phyloP scores from a whole-genome alignment of 2,797 vertebrate genomes.

The Macropus fuliginosus region DNA sequence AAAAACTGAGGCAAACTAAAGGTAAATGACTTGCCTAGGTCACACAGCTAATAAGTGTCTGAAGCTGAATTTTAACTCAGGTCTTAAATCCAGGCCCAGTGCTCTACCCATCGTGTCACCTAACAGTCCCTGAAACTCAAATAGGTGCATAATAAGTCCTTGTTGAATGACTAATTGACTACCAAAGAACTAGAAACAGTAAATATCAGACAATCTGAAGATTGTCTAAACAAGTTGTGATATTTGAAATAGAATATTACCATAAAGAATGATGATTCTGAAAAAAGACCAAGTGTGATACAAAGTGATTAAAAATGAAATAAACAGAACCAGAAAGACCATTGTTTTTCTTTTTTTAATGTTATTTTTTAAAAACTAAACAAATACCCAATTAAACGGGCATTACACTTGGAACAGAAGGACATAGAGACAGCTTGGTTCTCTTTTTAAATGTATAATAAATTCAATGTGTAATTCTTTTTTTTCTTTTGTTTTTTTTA shows the following conservation, averaged over 20 bases:
- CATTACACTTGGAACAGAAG: background rate
- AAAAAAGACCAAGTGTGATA: background rate
- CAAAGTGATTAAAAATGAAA: background rate
- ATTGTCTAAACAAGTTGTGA: background rate
- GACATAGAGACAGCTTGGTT: background rate
- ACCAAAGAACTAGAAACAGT: background rate
- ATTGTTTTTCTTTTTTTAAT: background rate
- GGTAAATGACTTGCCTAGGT: too few species aligned
- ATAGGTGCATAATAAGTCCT: background rate
- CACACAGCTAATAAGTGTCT: too few species aligned
- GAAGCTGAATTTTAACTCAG: background rate
- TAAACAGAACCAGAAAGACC: background rate
- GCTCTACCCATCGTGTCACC: background rate
- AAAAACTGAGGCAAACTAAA: background rate
- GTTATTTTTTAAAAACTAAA: background rate
- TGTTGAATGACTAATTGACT: background rate
- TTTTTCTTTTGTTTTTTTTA: too few species aligned
- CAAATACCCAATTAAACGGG: background rate
- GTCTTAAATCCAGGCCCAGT: background rate
- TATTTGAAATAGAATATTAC: background rate
- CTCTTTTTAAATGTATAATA: background rate
- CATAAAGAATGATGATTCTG: background rate
- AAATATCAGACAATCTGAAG: background rate
- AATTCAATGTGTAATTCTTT: background rate
- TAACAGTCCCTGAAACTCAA: background rate